Evolutionary conservation across 2,888 invertebrate genomes (phyloP).

Genomic region (Eubasilissa splendida): DNA sequence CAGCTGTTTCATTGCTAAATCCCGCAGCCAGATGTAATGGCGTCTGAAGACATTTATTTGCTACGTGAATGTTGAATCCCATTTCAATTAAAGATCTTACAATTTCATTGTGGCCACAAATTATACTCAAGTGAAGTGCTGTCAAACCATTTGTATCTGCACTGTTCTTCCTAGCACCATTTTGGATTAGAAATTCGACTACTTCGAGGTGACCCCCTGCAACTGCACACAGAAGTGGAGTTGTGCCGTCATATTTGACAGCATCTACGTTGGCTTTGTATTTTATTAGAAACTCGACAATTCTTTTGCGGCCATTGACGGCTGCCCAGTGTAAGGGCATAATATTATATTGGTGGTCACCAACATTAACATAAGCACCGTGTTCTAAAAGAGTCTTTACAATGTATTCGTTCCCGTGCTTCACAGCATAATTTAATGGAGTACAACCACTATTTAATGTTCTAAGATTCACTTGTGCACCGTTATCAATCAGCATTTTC

Average conservation of each 20-base stretch:
- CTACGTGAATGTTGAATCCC: not conserved
- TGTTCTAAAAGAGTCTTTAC: conserved; percentile 11
- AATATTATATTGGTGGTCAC: not conserved
- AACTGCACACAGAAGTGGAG: conserved; percentile 15
- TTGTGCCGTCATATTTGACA: conserved; percentile 1
- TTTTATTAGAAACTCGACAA: conserved; percentile 9
- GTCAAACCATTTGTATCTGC: not conserved
- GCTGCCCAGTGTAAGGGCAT: conserved; percentile 6
- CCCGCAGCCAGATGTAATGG: conserved; percentile 6
- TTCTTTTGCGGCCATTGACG: not conserved
- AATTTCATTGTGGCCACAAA: not conserved
- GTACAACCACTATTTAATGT: not conserved
- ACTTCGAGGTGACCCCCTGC: not conserved
- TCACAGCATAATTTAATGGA: not conserved
- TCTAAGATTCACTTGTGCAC: not conserved
- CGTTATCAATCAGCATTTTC: not conserved
- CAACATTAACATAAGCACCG: conserved; percentile 1
- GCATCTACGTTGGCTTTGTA: not conserved
- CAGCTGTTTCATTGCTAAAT: not conserved
- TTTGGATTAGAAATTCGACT: not conserved
- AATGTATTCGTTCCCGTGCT: not conserved
- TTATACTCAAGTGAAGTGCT: not conserved
- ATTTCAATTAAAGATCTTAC: not conserved
- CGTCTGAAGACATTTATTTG: not conserved
- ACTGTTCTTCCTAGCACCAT: not conserved